A percentile compares a stretch with the other conserved stretches of the same genome.
phyloP scores from a whole-genome alignment of 1,140 invertebrate species.

The Tetranychus cinnabarinus region DNA sequence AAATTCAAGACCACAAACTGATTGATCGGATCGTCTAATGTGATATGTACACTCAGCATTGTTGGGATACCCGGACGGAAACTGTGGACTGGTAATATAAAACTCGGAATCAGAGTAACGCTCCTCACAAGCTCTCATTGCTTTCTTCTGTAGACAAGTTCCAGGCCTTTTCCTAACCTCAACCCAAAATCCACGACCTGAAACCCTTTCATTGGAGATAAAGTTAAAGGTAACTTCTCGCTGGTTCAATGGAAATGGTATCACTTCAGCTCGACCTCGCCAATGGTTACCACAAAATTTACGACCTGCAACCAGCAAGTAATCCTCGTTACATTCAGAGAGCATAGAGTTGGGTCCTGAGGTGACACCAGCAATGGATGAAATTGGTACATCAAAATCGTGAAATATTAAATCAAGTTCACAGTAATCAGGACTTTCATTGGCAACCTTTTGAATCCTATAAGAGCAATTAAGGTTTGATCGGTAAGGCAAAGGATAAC shows the following conservation, averaged over 20 bases:
- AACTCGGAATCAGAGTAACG: constrained; percentile 4
- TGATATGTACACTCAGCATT: constrained; percentile 9
- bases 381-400: constrained; percentile 12
- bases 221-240: constrained; percentile 11
- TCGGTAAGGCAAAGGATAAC: constrained; percentile 11
- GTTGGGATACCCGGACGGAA: constrained; percentile 10
- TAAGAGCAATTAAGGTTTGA: constrained; percentile 12
- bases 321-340: constrained; percentile 10
- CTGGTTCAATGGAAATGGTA: constrained; percentile 7
- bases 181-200: constrained; percentile 14
- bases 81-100: constrained; percentile 10
- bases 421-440: constrained; percentile 5
- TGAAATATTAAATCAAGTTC: constrained; percentile 12
- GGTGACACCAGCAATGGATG: not conserved
- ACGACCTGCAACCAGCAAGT: constrained; percentile 10
- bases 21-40: constrained; percentile 5
- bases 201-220: constrained; percentile 2
- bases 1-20: constrained; percentile 14
- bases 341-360: no score
- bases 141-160: not conserved
- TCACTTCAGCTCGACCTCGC: constrained; percentile 6
- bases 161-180: constrained; percentile 6
- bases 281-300: constrained; percentile 12
- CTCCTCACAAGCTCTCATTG: constrained; percentile 1
- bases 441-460: constrained; percentile 10